A percentile compares a stretch with the other conserved stretches of the same genome.
Conservation (phyloP, 1,140 invertebrate genomes). For the Cyclargus thomasi region DNA sequence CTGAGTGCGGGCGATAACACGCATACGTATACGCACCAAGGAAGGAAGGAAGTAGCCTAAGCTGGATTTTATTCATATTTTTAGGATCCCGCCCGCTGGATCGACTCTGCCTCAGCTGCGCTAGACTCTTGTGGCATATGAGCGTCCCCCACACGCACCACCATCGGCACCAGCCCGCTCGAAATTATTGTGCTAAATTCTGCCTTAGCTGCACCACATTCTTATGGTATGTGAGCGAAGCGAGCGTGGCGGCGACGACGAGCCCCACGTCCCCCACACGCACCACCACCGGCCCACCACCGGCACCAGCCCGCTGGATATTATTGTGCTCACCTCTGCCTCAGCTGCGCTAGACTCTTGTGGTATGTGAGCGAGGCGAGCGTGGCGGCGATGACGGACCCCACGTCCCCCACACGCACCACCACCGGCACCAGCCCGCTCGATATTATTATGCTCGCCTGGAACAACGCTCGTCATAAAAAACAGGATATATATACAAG, state of each 20-base stretch:
- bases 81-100: constrained; percentile 32
- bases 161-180: too few species aligned
- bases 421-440: constrained; percentile 63
- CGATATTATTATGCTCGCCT: constrained; percentile 63
- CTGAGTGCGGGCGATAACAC: too few species aligned
- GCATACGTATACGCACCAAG: too few species aligned
- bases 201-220: constrained; percentile 33
- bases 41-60: too few species aligned
- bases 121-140: constrained; percentile 52
- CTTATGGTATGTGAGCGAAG: constrained; percentile 62
- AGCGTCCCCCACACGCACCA: constrained; percentile 44
- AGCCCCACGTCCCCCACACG: constrained; percentile 58
- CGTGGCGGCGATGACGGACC: constrained; percentile 66
- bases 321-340: constrained; percentile 30
- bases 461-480: not conserved
- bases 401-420: constrained; percentile 56
- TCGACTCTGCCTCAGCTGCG: constrained; percentile 33
- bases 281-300: too few species aligned
- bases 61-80: too few species aligned
- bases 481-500: too few species aligned
- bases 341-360: constrained; percentile 31
- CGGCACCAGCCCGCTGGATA: constrained; percentile 43
- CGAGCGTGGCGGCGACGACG: constrained; percentile 65
- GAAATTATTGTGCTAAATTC: too few species aligned
- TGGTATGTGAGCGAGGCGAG: constrained; percentile 66